Evolutionary conservation across 2,888 invertebrate species (phyloP).

Genomic region (Tridacna crocea): DNA sequence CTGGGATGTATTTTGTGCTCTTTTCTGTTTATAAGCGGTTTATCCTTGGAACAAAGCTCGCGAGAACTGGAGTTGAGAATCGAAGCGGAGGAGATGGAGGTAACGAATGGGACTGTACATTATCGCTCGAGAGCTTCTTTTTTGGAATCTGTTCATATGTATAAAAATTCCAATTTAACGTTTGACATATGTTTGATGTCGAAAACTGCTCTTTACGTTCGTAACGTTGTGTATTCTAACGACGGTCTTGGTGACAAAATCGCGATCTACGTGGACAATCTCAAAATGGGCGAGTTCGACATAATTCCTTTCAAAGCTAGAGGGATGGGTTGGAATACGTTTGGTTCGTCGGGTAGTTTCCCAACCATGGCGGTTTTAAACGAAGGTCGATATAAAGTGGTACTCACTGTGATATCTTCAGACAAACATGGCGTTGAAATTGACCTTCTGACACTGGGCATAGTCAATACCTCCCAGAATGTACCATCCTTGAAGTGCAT

Average conservation of each 20-base stretch:
- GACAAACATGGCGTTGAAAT: slow-evolving; percentile 71
- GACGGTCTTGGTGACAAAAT: slow-evolving; percentile 62
- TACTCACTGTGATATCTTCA: slow-evolving; percentile 44
- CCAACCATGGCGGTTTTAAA: slow-evolving; percentile 1
- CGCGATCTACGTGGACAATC: slow-evolving; percentile 52
- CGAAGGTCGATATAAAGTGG: slow-evolving; percentile 59
- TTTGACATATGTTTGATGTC: slow-evolving; percentile 64
- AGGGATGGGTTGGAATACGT: slow-evolving; percentile 59
- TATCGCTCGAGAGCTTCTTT: slow-evolving; percentile 43
- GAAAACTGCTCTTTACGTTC: slow-evolving; percentile 39
- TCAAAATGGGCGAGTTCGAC: slow-evolving; percentile 36
- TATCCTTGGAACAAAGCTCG: background rate
- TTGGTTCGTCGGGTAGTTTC: slow-evolving; percentile 28
- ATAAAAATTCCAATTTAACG: slow-evolving; percentile 35
- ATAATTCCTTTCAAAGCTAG: slow-evolving; percentile 26
- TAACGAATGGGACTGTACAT: slow-evolving; percentile 16
- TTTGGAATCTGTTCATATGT: slow-evolving; percentile 51
- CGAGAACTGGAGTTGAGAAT: slow-evolving; percentile 16
- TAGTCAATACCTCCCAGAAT: slow-evolving; percentile 41
- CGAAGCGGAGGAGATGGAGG: slow-evolving; percentile 48
- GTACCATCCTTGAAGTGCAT: slow-evolving; percentile 61
- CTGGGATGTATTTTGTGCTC: background rate
- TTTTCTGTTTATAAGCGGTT: background rate
- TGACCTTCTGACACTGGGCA: slow-evolving; percentile 58
- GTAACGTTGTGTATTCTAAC: slow-evolving; percentile 62